Evolutionary conservation across 1,140 invertebrate genomes (phyloP).

Genomic region (Trichoplusia ni): DNA sequence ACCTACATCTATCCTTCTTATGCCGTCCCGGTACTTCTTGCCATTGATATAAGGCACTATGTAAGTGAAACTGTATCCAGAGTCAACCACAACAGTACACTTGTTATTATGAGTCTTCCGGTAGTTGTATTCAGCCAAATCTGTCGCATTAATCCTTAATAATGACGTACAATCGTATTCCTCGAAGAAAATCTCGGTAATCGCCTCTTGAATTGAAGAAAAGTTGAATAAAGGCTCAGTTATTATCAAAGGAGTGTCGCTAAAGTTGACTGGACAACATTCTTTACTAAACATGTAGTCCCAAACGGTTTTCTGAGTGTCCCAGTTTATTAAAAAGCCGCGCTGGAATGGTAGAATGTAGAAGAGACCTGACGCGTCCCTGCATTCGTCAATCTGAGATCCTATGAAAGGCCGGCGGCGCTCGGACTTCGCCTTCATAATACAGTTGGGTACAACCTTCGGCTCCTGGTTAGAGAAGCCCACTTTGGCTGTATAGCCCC

Average conservation of each 20-base stretch:
- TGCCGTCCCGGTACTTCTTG: slow-evolving; percentile 89
- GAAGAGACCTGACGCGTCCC: slow-evolving; percentile 96
- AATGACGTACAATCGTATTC: slow-evolving; percentile 96
- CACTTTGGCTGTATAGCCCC: slow-evolving; percentile 92
- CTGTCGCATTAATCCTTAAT: slow-evolving; percentile 89
- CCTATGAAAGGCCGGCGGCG: slow-evolving; percentile 95
- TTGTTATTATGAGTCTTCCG: slow-evolving; percentile 82
- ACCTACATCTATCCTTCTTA: slow-evolving; percentile 95
- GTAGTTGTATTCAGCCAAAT: slow-evolving; percentile 86
- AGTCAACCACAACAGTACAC: slow-evolving; percentile 94
- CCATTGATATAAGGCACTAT: slow-evolving; percentile 97
- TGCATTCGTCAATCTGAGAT: slow-evolving; percentile 90
- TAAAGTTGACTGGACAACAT: slow-evolving; percentile 89
- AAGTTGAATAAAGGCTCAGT: slow-evolving; percentile 99
- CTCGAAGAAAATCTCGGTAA: slow-evolving; percentile 98
- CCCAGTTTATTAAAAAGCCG: slow-evolving; percentile 97
- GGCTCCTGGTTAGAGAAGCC: slow-evolving; percentile 87
- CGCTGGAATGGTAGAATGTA: slow-evolving; percentile 97
- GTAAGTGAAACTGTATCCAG: slow-evolving; percentile 97
- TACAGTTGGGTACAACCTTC: slow-evolving; percentile 95
- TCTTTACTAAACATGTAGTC: slow-evolving; percentile 97
- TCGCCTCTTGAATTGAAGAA: slow-evolving; percentile 94
- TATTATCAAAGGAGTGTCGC: slow-evolving; percentile 90
- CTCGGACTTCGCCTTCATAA: slow-evolving; percentile 99
- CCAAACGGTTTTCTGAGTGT: slow-evolving; percentile 97